Evolutionary conservation across 1,140 invertebrate species (phyloP).

Genomic region (Drosophila bocki): DNA sequence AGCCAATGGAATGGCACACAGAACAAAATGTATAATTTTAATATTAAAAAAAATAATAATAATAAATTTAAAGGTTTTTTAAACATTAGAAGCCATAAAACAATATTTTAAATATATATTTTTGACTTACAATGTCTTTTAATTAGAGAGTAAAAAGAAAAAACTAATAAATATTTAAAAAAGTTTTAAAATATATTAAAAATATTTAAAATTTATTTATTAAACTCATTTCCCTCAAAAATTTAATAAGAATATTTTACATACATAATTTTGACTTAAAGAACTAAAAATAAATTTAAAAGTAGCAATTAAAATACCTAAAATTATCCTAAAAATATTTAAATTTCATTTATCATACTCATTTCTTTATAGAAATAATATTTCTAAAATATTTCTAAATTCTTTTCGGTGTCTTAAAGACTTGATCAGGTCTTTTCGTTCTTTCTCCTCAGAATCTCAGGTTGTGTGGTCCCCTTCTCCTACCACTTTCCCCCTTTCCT

Average conservation of each 20-base stretch:
- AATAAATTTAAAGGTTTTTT: not conserved
- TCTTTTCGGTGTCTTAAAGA: conserved; percentile 10
- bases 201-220: not conserved
- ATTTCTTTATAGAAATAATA: not conserved
- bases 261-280: not conserved
- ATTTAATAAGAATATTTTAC: not conserved
- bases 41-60: not conserved
- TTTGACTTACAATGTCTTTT: not conserved
- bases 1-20: conserved; percentile 8
- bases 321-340: not conserved
- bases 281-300: not conserved
- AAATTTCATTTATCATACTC: not conserved
- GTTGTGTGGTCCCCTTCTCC: conserved; percentile 23
- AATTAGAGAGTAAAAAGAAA: not conserved
- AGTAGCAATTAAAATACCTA: too few relatives aligned
- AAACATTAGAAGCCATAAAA: not conserved
- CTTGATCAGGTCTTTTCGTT: conserved; percentile 18
- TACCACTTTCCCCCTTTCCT: not conserved
- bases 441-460: conserved; percentile 23
- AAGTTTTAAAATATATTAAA: not conserved
- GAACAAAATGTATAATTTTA: not conserved
- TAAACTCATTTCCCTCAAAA: not conserved
- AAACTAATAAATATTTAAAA: not conserved
- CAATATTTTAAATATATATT: not conserved
- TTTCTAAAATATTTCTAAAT: not conserved